These are phyloP conservation scores for Oscheius sp. DNA, from an alignment of 2,888 invertebrate genomes.

Conservation along the genomic window DNA sequence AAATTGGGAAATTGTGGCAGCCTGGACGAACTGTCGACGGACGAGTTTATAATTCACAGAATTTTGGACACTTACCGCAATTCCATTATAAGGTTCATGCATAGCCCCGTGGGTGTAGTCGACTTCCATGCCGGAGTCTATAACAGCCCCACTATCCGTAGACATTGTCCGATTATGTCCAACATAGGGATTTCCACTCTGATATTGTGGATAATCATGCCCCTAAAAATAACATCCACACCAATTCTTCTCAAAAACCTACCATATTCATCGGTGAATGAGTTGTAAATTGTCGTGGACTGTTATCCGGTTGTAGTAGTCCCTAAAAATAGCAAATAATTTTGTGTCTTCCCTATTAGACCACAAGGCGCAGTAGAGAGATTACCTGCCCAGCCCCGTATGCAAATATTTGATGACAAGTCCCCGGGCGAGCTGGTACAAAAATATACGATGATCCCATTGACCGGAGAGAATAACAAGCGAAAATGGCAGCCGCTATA, in stretches of 20 bases:
- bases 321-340: slow-evolving; percentile 5
- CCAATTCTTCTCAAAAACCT: neutral
- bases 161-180: slow-evolving; percentile 26
- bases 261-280: slow-evolving; percentile 24
- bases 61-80: slow-evolving; percentile 18
- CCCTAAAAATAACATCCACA: neutral
- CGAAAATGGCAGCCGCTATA: neutral
- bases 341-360: neutral
- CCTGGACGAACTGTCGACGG: too few species aligned
- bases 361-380: slow-evolving; percentile 4
- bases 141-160: slow-evolving; percentile 33
- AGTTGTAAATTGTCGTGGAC: slow-evolving; percentile 5
- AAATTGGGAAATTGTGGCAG: too few species aligned
- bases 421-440: neutral
- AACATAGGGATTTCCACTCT: neutral
- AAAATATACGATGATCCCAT: neutral
- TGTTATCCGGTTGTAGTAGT: slow-evolving; percentile 24
- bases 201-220: slow-evolving; percentile 23
- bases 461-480: slow-evolving; percentile 12
- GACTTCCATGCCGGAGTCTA: slow-evolving; percentile 37
- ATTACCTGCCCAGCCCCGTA: slow-evolving; percentile 18
- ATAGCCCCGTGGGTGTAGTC: slow-evolving; percentile 28
- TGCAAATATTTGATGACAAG: slow-evolving; percentile 20
- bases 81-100: slow-evolving; percentile 8
- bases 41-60: neutral